Conservation (phyloP, 2,797 vertebrate genomes). For the Kryptopterus vitreolus region DNA sequence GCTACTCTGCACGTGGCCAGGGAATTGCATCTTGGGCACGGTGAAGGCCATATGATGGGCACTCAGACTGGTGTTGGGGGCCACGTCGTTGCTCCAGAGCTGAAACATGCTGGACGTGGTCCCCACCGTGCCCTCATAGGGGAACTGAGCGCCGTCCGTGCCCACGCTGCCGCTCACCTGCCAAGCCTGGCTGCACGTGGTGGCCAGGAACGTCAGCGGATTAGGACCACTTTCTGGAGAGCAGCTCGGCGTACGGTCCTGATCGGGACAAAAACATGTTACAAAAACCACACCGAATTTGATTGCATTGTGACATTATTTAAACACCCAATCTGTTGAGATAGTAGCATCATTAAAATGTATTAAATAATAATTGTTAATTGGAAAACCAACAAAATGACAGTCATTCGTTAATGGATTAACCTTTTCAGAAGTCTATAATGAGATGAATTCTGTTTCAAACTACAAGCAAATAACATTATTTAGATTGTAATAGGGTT, state of each 20-base stretch:
- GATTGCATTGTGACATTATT: not conserved
- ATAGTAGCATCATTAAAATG: not conserved
- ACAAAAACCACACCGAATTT: not conserved
- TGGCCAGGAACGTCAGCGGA: constrained; percentile 78
- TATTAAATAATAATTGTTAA: not conserved
- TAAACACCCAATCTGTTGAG: not conserved
- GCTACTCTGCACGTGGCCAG: constrained; percentile 75
- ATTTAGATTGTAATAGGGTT: not conserved
- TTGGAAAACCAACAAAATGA: too few species aligned
- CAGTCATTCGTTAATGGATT: too few species aligned
- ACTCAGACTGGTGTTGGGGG: constrained; percentile 73
- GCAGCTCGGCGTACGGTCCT: constrained; percentile 82
- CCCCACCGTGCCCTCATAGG: constrained; percentile 75
- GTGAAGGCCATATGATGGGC: constrained; percentile 82
- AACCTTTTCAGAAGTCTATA: not conserved
- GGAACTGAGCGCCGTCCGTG: constrained; percentile 73
- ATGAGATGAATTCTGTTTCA: not conserved
- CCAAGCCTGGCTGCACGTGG: constrained; percentile 80
- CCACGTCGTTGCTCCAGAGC: constrained; percentile 83
- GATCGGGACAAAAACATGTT: not conserved
- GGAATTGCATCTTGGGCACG: constrained; percentile 82
- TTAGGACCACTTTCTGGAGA: constrained; percentile 76
- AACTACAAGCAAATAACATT: not conserved
- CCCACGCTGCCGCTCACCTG: constrained; percentile 70
- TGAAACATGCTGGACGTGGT: constrained; percentile 83